Evolutionary conservation across 2,113 vertebrate genomes (phyloP), one percentile per base, ranked within the genome.

Genomic region (Patagioenas fasciata): DNA sequence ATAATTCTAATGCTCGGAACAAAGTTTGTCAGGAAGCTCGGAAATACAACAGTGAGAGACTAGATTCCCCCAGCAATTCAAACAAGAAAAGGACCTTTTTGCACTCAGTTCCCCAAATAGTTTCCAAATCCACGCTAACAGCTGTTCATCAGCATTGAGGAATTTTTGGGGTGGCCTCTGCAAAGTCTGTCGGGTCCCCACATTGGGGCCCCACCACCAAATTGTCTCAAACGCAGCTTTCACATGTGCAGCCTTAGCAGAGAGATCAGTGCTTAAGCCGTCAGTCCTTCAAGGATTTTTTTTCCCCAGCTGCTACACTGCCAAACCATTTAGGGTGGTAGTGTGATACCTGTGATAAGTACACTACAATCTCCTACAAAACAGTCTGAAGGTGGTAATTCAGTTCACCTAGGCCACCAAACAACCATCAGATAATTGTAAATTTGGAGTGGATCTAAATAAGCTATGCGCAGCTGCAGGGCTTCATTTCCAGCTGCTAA

Each of bases 401-500:
- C 85, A 54, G 34, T 94, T 94, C 95, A 93, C 85, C 85, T 94
- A 25, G 4, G 65, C 85, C 91, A 91, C 71, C 56, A 91, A 94
- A 78, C 40, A 93, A n/a, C 67, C 67, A 94, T 93, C 93, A 93
- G 89, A 91, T 93, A 91, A 93, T 78, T 90, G 82, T 80, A 74
- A 96, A 91, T 94, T 95, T 93, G 82, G 60, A 94, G 91, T 93
- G 75, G 90, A 96, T 81, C 75, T 93, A 88, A 95, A 83, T 91
- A 96, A 93, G 82, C 7, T 6, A 56, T 82, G 66, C 85, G 80
- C 91, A 92, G 92, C 88, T 93, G 61, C 83, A 69, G 96, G 95
- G 95, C 85, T 96, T 96, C 85, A 54, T 97, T 92, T 92, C 65
- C 53, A 92, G 73, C 80, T 73, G 74, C 88, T 96, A 95, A 97